phyloP scores from a whole-genome alignment of 2,888 invertebrate genomes.

The Dioctria linearis region DNA sequence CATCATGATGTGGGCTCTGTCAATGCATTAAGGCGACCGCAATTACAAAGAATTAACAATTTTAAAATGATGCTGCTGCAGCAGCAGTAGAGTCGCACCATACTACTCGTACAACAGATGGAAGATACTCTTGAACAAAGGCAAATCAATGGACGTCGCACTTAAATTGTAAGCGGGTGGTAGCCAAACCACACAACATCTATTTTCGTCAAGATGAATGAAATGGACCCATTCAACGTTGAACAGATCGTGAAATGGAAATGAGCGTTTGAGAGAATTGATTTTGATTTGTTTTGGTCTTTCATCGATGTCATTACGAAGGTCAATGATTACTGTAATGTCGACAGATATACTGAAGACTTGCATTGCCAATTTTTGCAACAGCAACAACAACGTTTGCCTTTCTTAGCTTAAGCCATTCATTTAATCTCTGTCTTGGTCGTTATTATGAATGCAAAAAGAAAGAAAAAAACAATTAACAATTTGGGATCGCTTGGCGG shows the following conservation, averaged over 20 bases:
- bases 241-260: constrained; percentile 28
- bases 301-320: not conserved
- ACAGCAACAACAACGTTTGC: not conserved
- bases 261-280: constrained; percentile 13
- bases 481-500: not conserved
- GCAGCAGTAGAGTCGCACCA: not conserved
- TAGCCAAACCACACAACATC: not conserved
- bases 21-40: constrained; percentile 20
- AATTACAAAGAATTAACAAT: not conserved
- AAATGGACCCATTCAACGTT: constrained; percentile 8
- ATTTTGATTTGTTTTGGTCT: constrained; percentile 23
- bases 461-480: not conserved
- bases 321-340: not conserved
- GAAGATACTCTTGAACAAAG: not conserved
- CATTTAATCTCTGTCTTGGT: not conserved
- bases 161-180: constrained; percentile 23
- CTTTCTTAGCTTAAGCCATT: not conserved
- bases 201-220: constrained; percentile 23
- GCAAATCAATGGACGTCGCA: not conserved
- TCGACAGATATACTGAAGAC: not conserved
- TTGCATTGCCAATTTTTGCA: not conserved
- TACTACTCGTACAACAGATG: not conserved
- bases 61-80: not conserved
- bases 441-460: constrained; percentile 3
- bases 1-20: constrained; percentile 29